Percentiles rank a stretch among this genome's conserved stretches.
Evolutionary conservation across 2,797 vertebrate genomes (phyloP).

Genomic region (Danio aesculapii): DNA sequence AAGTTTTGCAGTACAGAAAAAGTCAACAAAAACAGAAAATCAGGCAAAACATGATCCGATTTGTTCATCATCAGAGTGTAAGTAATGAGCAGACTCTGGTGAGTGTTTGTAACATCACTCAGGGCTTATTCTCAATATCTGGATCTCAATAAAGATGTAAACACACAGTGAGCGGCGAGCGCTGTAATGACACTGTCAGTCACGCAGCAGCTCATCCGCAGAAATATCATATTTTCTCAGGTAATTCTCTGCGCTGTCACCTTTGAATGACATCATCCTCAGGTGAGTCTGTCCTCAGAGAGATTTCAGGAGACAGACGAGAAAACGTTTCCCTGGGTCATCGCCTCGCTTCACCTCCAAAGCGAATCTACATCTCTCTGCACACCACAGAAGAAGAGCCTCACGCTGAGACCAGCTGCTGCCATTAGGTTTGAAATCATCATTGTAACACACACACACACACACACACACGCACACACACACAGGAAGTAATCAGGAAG

Average conservation of each 20-base stretch:
- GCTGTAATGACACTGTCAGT: constrained; percentile 63
- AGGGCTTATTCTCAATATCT: not conserved
- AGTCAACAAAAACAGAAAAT: no score
- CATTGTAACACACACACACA: not conserved
- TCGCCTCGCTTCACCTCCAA: constrained; percentile 48
- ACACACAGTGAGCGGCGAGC: not conserved
- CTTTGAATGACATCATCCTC: constrained; percentile 70
- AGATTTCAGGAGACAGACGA: constrained; percentile 53
- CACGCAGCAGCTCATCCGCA: constrained; percentile 61
- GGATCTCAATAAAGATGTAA: not conserved
- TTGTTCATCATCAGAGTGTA: not conserved
- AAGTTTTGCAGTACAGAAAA: no score
- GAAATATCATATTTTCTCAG: constrained; percentile 69
- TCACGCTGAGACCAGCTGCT: not conserved
- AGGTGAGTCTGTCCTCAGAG: constrained; percentile 56
- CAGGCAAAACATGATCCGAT: no score
- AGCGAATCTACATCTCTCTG: constrained; percentile 8
- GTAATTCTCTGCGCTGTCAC: constrained; percentile 65
- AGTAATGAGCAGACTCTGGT: no score
- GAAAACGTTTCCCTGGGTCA: constrained; percentile 52
- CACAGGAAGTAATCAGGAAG: no score
- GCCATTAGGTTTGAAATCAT: not conserved
- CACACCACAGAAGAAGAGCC: not conserved
- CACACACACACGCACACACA: no score
- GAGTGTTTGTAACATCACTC: not conserved